Conservation (phyloP, 1,140 invertebrate genomes). For the Trichonephila clavipes region DNA sequence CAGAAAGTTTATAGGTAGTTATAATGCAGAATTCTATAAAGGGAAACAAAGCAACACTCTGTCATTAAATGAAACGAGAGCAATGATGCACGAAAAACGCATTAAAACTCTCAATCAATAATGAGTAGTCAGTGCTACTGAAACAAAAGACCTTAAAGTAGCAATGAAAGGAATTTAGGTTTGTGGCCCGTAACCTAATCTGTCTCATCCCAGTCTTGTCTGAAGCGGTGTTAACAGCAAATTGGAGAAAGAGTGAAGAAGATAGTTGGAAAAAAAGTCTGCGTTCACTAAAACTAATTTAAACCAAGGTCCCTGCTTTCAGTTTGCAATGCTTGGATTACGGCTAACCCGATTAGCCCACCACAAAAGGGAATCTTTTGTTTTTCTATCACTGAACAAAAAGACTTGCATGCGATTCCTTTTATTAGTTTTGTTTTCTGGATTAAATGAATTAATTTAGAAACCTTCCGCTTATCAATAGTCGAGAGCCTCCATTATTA, state of each 20-base stretch:
- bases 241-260: not conserved
- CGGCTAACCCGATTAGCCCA: slow-evolving; percentile 5
- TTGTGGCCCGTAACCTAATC: slow-evolving; percentile 26
- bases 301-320: not conserved
- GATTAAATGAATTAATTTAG: not conserved
- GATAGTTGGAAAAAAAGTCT: not conserved
- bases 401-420: not conserved
- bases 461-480: not conserved
- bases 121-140: no score
- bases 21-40: no score
- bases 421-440: not conserved
- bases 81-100: not conserved
- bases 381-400: not conserved
- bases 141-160: slow-evolving; percentile 10
- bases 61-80: not conserved
- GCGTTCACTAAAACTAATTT: slow-evolving; percentile 20
- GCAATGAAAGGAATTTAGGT: not conserved
- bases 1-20: no score
- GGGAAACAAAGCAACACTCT: not conserved
- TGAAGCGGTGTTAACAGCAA: slow-evolving; percentile 14
- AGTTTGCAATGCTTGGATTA: slow-evolving; percentile 31
- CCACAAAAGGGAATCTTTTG: not conserved
- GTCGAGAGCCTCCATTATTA: not conserved
- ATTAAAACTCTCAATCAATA: slow-evolving; percentile 10
- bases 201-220: not conserved